Base-by-base conservation (phyloP, 2,113 vertebrate species). In the Delphinapterus leucas region DNA sequence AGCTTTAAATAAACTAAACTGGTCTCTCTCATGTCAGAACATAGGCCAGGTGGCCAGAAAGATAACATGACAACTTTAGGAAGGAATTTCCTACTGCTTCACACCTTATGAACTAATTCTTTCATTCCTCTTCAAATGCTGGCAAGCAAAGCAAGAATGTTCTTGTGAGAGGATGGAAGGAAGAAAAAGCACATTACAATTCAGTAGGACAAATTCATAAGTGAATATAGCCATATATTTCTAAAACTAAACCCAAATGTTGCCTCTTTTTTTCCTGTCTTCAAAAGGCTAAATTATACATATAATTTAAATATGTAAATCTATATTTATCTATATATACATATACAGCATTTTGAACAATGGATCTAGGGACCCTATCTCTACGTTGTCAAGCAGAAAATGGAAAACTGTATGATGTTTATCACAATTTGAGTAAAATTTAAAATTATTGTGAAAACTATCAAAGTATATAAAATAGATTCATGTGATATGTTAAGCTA, bases 81-180 rank as follows among this genome's bases (percentile, higher is more conserved):
- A 95, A 96, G 87, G 63, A 96, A 96, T 96, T 96, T 96, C 53
- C 38, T 94, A 38, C 18, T 97, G 58, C 28, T 96, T 98, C 36
- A 79, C 95, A 67, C 8, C 89, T 97, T 97, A 73, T 88, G 92
- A 96, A 58, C 13, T 90, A 87, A 97, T 93, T 93, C 61, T 97
- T 93, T 97, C 12, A 71, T n/a, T 97, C 38, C 0, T 26, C 17
- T 84, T 90, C 70, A 96, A 95, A 97, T 97, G 31, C 11, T 87
- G 63, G 7, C 38, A 93, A 55, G 60, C 13, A 63, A 96, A 98
- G 49, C 4, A 95, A 21, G 33, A 92, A 86, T 6, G 18, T 85
- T 90, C n/a, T 14, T 61, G 0, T 1, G 1, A 53, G n/a, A n/a
- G 2, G 12, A 44, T n/a, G 7, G 26, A 49, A 8, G 4, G 3